Evolutionary conservation across 2,888 invertebrate genomes (phyloP).

Genomic region (Cheilosia grossa): DNA sequence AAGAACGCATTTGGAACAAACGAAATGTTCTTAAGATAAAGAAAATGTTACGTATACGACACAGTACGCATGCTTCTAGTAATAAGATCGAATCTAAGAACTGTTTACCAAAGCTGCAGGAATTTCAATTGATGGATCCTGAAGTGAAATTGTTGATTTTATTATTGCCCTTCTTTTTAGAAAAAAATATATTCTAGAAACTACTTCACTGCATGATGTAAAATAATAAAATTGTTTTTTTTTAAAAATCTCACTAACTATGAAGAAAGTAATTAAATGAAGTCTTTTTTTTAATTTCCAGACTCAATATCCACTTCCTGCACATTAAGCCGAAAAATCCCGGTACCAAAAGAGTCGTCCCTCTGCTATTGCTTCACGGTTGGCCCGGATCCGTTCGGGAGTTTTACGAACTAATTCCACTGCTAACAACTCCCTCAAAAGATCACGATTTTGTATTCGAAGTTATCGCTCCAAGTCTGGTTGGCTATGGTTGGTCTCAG

Average conservation of each 20-base stretch:
- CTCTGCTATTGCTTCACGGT: constrained; percentile 90
- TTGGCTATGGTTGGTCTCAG: constrained; percentile 89
- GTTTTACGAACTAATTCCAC: constrained; percentile 90
- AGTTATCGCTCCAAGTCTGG: constrained; percentile 87
- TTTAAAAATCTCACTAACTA: background rate
- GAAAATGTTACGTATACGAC: too few species aligned
- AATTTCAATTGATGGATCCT: too few species aligned
- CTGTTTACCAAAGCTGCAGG: too few species aligned
- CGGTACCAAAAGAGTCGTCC: constrained; percentile 84
- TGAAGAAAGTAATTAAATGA: background rate
- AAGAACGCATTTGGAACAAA: too few species aligned
- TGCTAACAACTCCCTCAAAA: constrained; percentile 84
- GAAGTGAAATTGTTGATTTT: too few species aligned
- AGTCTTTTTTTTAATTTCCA: constrained; percentile 51
- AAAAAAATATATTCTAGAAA: too few species aligned
- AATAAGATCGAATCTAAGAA: too few species aligned
- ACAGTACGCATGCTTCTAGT: too few species aligned
- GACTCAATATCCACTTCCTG: constrained; percentile 88
- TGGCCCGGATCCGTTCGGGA: constrained; percentile 94
- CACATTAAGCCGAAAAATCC: constrained; percentile 85
- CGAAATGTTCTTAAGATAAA: too few species aligned
- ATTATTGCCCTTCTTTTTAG: too few species aligned
- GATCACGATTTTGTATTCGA: constrained; percentile 87
- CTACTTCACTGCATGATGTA: too few species aligned
- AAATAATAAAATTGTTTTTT: too few species aligned